Conservation (phyloP, 2,113 vertebrate genomes). For the Zosterops pallidus region DNA sequence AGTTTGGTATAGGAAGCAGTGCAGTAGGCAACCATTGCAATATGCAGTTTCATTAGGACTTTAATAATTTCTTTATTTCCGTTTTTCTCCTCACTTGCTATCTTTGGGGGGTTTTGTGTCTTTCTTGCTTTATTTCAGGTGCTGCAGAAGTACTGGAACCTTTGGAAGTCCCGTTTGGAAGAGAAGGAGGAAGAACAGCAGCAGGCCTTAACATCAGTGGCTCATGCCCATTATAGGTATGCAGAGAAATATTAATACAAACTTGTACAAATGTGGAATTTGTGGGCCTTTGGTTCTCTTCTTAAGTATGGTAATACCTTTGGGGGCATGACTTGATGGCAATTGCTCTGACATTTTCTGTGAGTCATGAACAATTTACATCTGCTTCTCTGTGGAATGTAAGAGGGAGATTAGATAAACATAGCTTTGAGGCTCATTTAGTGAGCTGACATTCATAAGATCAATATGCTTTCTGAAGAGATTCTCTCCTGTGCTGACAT, state of each 20-base stretch:
- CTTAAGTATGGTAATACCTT: neutral
- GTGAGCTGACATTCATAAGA: neutral
- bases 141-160: slow-evolving; percentile 75
- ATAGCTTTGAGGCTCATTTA: neutral
- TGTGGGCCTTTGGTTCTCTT: neutral
- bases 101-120: neutral
- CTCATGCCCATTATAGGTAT: slow-evolving; percentile 77
- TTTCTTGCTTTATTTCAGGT: slow-evolving; percentile 69
- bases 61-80: neutral
- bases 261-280: neutral
- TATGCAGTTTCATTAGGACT: neutral
- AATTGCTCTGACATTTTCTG: neutral
- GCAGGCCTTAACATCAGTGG: slow-evolving; percentile 54
- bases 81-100: neutral
- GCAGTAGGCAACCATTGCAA: neutral
- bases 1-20: neutral
- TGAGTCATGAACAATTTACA: neutral
- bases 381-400: neutral
- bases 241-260: neutral
- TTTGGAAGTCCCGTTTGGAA: slow-evolving; percentile 80
- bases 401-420: neutral
- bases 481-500: neutral
- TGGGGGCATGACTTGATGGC: neutral
- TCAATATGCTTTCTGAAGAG: neutral
- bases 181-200: slow-evolving; percentile 78